Evolutionary conservation across 2,113 vertebrate genomes (phyloP).

Genomic region (Pachypanchax playfairii): DNA sequence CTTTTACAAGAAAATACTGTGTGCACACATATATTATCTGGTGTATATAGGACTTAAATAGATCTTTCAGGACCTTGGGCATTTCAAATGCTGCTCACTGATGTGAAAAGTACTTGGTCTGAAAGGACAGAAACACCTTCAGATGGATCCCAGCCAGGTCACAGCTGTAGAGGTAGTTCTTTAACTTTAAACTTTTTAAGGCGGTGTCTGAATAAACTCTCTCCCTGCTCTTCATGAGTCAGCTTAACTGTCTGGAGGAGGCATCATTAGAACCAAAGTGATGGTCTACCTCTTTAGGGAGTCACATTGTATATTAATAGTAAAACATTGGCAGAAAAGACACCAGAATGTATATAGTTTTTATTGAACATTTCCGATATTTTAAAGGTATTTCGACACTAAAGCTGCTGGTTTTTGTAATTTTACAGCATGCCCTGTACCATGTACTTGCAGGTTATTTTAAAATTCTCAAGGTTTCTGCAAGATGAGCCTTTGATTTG

Average conservation of each 20-base stretch:
- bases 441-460: background rate
- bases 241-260: slow-evolving; percentile 8
- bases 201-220: slow-evolving; percentile 14
- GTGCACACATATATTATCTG: slow-evolving; percentile 9
- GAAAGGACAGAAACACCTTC: slow-evolving; percentile 28
- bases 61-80: slow-evolving; percentile 13
- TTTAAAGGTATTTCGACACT: background rate
- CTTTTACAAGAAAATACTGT: slow-evolving; percentile 16
- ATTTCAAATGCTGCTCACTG: background rate
- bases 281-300: background rate
- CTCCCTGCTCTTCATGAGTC: slow-evolving; percentile 26
- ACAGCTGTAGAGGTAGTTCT: slow-evolving; percentile 5
- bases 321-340: background rate
- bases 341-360: background rate
- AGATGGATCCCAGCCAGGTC: slow-evolving; percentile 15
- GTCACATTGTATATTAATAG: background rate
- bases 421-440: too few species aligned
- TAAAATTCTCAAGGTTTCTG: background rate
- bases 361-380: background rate
- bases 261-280: slow-evolving; percentile 14
- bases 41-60: background rate
- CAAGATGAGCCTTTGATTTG: background rate
- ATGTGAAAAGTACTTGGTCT: slow-evolving; percentile 6
- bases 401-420: background rate
- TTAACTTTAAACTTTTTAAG: slow-evolving; percentile 29